A percentile compares a stretch with the other conserved stretches of the same genome.
Conservation (phyloP, 1,140 invertebrate genomes). For the Drosophila sp. region DNA sequence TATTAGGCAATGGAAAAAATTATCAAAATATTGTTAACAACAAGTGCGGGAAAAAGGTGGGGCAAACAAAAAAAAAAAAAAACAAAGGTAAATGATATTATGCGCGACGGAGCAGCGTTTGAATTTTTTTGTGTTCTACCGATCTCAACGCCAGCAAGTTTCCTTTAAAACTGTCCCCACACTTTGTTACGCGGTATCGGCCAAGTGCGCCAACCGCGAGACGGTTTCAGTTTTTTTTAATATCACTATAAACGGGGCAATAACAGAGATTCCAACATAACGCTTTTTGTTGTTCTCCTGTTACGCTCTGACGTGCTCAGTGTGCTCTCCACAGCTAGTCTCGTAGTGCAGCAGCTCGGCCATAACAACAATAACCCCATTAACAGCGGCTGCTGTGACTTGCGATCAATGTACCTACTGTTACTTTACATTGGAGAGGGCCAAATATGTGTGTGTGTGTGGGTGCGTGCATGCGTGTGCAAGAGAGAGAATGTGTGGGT, state of each 20-base stretch:
- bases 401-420: constrained; percentile 9
- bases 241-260: constrained; percentile 10
- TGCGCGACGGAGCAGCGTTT: constrained; percentile 23
- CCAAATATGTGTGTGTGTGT: background rate
- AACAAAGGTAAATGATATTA: constrained; percentile 18
- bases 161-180: constrained; percentile 65
- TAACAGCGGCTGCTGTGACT: constrained; percentile 8
- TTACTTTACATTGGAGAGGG: constrained; percentile 6
- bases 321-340: background rate
- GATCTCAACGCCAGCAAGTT: constrained; percentile 53
- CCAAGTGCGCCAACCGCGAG: constrained; percentile 42
- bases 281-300: background rate
- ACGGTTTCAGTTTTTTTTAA: constrained; percentile 7
- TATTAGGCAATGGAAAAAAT: background rate
- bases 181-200: constrained; percentile 45
- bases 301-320: constrained; percentile 9
- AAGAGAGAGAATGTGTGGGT: background rate
- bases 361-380: background rate
- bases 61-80: background rate
- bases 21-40: constrained; percentile 6
- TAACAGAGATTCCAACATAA: constrained; percentile 12
- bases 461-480: background rate
- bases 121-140: constrained; percentile 13
- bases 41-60: constrained; percentile 26
- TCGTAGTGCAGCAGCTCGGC: background rate